Conservation (phyloP, 2,113 vertebrate species). For the Periophthalmus modestus region DNA sequence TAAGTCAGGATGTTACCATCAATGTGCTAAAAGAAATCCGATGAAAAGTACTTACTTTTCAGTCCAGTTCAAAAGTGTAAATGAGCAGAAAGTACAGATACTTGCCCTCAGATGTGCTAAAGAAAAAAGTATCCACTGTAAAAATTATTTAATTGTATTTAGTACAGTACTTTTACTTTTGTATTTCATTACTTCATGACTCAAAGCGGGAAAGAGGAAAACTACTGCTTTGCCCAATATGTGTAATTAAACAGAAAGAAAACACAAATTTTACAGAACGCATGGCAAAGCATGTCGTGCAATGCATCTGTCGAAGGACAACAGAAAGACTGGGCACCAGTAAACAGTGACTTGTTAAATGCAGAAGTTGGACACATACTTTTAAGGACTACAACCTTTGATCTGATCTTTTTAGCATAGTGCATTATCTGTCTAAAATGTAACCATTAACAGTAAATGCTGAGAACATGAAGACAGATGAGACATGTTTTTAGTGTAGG, state of each 20-base stretch:
- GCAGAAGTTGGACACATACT: not conserved
- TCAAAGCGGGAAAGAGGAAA: too few relatives aligned
- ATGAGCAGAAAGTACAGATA: too few relatives aligned
- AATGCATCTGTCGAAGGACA: constrained; percentile 22
- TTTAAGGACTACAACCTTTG: not conserved
- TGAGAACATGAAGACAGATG: constrained; percentile 54
- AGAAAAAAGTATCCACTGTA: too few relatives aligned
- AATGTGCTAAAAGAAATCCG: too few relatives aligned
- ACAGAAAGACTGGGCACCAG: not conserved
- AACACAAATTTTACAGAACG: constrained; percentile 45
- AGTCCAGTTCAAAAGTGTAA: too few relatives aligned
- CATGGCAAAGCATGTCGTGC: constrained; percentile 32
- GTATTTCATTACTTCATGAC: too few relatives aligned
- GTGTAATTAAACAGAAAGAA: constrained; percentile 12
- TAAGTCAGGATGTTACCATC: too few relatives aligned
- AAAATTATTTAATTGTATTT: too few relatives aligned
- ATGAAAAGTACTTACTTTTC: too few relatives aligned
- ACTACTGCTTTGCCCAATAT: too few relatives aligned
- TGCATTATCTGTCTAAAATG: constrained; percentile 25
- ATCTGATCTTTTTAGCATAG: not conserved
- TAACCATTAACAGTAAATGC: constrained; percentile 46
- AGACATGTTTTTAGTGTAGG: constrained; percentile 64
- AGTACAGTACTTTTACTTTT: too few relatives aligned
- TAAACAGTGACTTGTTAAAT: not conserved
- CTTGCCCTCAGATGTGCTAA: too few relatives aligned